Percentiles rank a stretch among this genome's conserved stretches.
Conservation (phyloP, 1,140 invertebrate genomes). For the Drosophila cardini region DNA sequence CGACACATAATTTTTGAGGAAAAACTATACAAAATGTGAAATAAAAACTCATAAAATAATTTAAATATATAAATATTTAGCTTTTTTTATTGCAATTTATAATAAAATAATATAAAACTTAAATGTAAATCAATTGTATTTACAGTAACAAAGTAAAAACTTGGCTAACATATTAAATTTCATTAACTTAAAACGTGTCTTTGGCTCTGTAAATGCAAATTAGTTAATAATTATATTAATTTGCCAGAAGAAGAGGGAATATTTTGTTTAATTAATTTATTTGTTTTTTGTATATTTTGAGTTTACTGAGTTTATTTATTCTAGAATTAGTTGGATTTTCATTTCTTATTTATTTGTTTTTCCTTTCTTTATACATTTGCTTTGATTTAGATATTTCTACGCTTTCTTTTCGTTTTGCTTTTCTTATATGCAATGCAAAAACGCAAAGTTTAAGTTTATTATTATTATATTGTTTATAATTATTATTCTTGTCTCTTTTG, state of each 20-base stretch:
- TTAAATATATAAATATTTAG: not conserved
- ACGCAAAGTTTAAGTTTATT: constrained; percentile 23
- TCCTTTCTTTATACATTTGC: constrained; percentile 68
- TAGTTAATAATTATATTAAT: constrained; percentile 11
- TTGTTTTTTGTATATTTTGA: constrained; percentile 31
- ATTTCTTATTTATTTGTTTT: constrained; percentile 31
- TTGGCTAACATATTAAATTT: constrained; percentile 15
- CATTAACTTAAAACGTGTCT: constrained; percentile 43
- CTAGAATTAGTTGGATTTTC: constrained; percentile 38
- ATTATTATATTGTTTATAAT: constrained; percentile 22
- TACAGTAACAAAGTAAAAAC: constrained; percentile 46
- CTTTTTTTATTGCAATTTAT: constrained; percentile 5
- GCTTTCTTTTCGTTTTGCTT: constrained; percentile 62
- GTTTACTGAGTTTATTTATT: constrained; percentile 24
- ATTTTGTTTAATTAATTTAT: too few species aligned
- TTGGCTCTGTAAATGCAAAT: constrained; percentile 52
- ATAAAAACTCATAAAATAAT: constrained; percentile 1
- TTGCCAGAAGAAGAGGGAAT: constrained; percentile 27
- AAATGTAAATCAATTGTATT: constrained; percentile 22
- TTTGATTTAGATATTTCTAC: constrained; percentile 83
- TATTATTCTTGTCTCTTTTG: constrained; percentile 38
- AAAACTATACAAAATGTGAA: constrained; percentile 7
- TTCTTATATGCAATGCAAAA: constrained; percentile 48
- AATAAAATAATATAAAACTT: constrained; percentile 31
- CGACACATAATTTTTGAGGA: constrained; percentile 34